phyloP scores from a whole-genome alignment of 2,888 invertebrate genomes.

The Hybos culiciformis region DNA sequence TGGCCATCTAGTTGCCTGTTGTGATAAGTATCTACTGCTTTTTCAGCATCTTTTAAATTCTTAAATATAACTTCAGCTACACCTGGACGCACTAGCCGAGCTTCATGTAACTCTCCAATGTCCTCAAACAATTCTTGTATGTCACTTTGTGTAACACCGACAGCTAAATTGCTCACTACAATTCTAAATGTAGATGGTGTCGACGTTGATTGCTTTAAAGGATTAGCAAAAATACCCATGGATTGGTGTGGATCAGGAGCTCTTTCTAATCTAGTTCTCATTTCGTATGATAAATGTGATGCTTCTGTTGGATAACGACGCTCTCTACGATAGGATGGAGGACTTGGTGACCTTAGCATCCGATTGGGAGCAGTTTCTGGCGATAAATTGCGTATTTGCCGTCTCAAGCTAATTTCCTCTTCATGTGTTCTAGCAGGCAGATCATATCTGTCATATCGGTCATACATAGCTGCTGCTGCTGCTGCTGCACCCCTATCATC shows the following conservation, averaged over 20 bases:
- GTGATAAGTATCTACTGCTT: conserved; percentile 85
- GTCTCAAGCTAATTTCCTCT: conserved; percentile 13
- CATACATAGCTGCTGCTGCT: conserved; percentile 12
- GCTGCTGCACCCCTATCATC: conserved; percentile 1
- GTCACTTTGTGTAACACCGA: conserved; percentile 77
- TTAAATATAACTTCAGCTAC: conserved; percentile 86
- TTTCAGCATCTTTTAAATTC: conserved; percentile 70
- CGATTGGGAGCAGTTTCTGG: conserved; percentile 20
- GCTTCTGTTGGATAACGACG: conserved; percentile 23
- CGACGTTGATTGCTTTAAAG: conserved; percentile 13
- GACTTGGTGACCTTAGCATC: conserved; percentile 18
- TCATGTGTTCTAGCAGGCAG: conserved; percentile 15
- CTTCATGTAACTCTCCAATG: conserved; percentile 73
- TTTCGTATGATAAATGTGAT: conserved; percentile 31
- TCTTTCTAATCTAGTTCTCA: conserved; percentile 30
- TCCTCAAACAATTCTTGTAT: conserved; percentile 90
- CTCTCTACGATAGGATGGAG: conserved; percentile 17
- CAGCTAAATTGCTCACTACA: conserved; percentile 79
- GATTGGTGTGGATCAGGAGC: conserved; percentile 31
- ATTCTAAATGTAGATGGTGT: conserved; percentile 56
- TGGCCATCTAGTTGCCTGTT: conserved; percentile 86
- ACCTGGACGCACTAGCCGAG: conserved; percentile 71
- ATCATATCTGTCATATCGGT: conserved; percentile 33
- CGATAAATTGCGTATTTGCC: conserved; percentile 26
- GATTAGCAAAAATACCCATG: conserved; percentile 33